A percentile compares a stretch with the other conserved stretches of the same genome.
These are phyloP conservation scores for Halocynthia aurantium DNA, from an alignment of 23 tunicate species.

Conservation along the genomic window DNA sequence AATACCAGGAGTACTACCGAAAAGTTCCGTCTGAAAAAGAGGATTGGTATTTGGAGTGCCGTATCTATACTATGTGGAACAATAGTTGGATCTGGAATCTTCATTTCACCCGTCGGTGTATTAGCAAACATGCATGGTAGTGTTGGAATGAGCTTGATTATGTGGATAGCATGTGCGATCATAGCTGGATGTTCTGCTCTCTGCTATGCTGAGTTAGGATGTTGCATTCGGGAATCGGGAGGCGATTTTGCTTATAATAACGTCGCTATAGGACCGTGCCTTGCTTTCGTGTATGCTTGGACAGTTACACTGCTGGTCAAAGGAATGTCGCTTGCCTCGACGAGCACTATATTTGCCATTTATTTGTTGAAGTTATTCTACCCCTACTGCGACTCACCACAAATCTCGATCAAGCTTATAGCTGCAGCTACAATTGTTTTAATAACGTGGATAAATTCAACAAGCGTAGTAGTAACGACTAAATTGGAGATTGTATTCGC, in stretches of 20 bases:
- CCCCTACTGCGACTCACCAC: conserved; percentile 48
- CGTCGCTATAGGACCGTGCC: conserved; percentile 25
- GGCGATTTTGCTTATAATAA: conserved; percentile 62
- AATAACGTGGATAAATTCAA: conserved; percentile 32
- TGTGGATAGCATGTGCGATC: conserved; percentile 74
- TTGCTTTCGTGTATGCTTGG: conserved; percentile 69
- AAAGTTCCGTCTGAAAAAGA: conserved; percentile 43
- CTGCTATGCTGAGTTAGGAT: conserved; percentile 69
- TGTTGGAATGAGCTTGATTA: conserved; percentile 67
- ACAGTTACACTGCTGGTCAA: conserved; percentile 33
- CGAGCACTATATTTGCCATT: conserved; percentile 55
- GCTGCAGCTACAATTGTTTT: conserved; percentile 26
- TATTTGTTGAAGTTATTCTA: conserved; percentile 47
- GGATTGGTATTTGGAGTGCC: conserved; percentile 42
- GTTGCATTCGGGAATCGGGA: conserved; percentile 47
- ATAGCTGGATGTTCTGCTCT: conserved; percentile 42
- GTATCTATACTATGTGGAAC: conserved; percentile 49
- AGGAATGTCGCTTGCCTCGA: conserved; percentile 45
- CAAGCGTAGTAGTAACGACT: conserved; percentile 40
- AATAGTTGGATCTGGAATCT: conserved; percentile 91
- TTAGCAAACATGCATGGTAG: conserved; percentile 53
- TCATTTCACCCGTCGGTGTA: conserved; percentile 73
- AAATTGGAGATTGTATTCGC: conserved; percentile 36
- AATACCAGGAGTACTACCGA: too few relatives aligned
- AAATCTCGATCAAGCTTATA: conserved; percentile 30